Base-by-base conservation (phyloP, 2,113 vertebrate species). In the Hirundichthys speculiger region DNA sequence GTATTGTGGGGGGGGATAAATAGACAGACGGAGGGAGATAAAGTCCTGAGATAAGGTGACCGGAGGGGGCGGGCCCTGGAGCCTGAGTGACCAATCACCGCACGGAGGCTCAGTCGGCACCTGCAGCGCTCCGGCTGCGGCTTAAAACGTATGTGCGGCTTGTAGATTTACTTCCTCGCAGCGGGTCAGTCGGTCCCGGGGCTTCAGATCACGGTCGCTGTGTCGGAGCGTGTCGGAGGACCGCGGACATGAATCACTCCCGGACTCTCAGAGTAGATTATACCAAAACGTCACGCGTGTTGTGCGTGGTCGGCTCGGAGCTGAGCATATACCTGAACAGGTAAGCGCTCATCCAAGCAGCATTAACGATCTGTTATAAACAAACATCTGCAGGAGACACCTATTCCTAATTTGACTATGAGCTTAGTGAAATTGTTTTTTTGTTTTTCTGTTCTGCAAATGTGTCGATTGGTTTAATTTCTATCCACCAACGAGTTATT, bases 281-380 rank as follows among this genome's bases (percentile, higher is more conserved):
- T 51, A 79, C 34, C 9, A 65, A 41, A 16, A 46, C 22, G 3
- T 66, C 46, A 2, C 34, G 4, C 0, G 70, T 84, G 0, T 0
- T 89, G 2, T 91, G 42, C 42, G 89, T 93, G 50, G 52, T 93
- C 0, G 90, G 89, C 2, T 83, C 87, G 7, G 80, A 88, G 12
- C 65, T 90, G 2, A 65, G 24, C 0, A 62, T 89, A 1, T 75
- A 85, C 61, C 19, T 92, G 27, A 47, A 69, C 86, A 92, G 92
- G 92, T 93, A 82, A 3, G 56, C 0, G 7, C 9, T 2, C 9
- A 2, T 21, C 20, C 10, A 51, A 18, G 9, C 2, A 4, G 4
- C 6, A 27, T 0, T n/a, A 14, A n/a, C n/a, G n/a, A n/a, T n/a
- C n/a, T n/a, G n/a, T n/a, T n/a, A n/a, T n/a, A n/a, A n/a, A n/a